Evolutionary conservation across 2,113 vertebrate genomes (phyloP).

Genomic region (Phrynosoma platyrhinos): DNA sequence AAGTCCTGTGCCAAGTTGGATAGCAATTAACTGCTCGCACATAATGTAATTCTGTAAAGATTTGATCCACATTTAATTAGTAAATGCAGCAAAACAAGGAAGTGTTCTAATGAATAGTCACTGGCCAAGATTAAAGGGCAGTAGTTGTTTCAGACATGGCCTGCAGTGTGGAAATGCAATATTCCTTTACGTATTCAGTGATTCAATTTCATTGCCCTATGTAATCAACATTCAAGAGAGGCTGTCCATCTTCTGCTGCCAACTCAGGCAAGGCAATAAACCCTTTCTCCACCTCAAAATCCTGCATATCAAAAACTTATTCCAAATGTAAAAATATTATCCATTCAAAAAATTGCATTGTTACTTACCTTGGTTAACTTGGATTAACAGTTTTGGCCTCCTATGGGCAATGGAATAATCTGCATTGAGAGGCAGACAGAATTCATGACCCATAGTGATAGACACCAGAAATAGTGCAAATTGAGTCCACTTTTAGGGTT

Average conservation of each 20-base stretch:
- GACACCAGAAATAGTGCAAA: not conserved
- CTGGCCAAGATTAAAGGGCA: not conserved
- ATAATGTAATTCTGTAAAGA: not conserved
- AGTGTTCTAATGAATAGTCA: not conserved
- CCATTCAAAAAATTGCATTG: not conserved
- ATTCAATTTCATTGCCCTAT: not conserved
- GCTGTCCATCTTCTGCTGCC: constrained; percentile 1
- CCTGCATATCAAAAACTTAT: not conserved
- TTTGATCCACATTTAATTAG: not conserved
- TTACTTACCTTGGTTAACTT: not conserved
- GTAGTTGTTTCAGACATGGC: not conserved
- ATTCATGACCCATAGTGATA: not conserved
- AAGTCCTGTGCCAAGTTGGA: not conserved
- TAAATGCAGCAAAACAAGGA: not conserved
- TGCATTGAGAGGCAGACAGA: no score
- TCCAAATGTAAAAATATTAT: constrained; percentile 15
- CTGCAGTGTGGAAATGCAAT: not conserved
- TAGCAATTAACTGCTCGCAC: not conserved
- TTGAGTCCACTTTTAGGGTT: no score
- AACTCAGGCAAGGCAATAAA: constrained; percentile 7
- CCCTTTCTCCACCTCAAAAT: not conserved
- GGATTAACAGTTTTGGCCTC: not conserved
- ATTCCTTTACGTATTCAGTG: not conserved
- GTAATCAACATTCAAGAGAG: constrained; percentile 14
- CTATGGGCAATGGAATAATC: not conserved